Evolutionary conservation across 23 tunicate genomes (phyloP).

Genomic region (Aplidium turbinatum): DNA sequence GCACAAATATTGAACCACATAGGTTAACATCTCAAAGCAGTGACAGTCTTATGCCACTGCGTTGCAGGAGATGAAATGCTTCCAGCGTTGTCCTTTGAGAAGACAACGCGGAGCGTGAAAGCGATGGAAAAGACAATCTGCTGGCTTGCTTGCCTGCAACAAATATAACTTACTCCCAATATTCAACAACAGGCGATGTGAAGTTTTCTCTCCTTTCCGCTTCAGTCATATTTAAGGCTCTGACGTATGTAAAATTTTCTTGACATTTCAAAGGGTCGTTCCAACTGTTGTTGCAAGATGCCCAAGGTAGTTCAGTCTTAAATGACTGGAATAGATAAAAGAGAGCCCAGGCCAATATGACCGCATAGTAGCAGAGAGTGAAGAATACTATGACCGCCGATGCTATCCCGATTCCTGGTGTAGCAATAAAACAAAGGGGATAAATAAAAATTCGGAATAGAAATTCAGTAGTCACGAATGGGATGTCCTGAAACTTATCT

Average conservation of each 20-base stretch:
- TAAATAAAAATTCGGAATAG: background rate
- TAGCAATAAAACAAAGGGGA: background rate
- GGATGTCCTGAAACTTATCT: background rate
- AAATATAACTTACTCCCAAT: conserved; percentile 89
- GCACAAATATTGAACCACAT: too few relatives aligned
- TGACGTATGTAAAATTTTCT: conserved; percentile 66
- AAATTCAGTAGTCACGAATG: background rate
- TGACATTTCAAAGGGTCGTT: conserved; percentile 56
- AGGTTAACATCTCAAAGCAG: too few relatives aligned
- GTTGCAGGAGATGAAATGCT: too few relatives aligned
- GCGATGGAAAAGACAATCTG: too few relatives aligned
- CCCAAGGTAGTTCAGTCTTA: conserved; percentile 85
- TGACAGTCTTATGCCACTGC: too few relatives aligned
- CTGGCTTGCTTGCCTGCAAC: too few relatives aligned
- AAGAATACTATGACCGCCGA: conserved; percentile 87
- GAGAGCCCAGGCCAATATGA: conserved; percentile 94
- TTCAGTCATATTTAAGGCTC: conserved; percentile 49
- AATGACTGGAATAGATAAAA: conserved; percentile 97
- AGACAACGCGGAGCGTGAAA: too few relatives aligned
- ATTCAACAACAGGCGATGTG: conserved; percentile 88
- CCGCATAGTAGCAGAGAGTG: conserved; percentile 98
- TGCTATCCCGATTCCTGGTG: conserved; percentile 81
- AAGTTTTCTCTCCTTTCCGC: conserved; percentile 48
- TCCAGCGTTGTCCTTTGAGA: too few relatives aligned
- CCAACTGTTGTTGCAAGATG: conserved; percentile 78